Conservation (phyloP, 1,140 invertebrate species). For the Camponotus pennsylvanicus region DNA sequence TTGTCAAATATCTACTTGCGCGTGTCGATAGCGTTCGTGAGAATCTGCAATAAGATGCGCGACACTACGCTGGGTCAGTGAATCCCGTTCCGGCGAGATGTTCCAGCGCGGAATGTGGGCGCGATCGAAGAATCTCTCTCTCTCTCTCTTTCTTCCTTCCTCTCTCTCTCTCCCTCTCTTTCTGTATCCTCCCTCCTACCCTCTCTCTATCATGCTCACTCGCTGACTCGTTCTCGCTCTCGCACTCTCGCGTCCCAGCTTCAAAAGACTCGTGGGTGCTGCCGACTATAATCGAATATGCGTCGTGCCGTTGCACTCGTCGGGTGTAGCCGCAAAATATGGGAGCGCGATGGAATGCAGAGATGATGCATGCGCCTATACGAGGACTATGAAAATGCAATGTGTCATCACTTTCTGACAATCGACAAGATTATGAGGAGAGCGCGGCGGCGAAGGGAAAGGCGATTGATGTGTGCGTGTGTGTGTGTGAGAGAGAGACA, state of each 20-base stretch:
- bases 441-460: slow-evolving; percentile 65
- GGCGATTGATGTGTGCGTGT: slow-evolving; percentile 16
- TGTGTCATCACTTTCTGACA: slow-evolving; percentile 80
- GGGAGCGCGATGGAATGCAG: slow-evolving; percentile 32
- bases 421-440: slow-evolving; percentile 61
- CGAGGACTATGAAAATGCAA: slow-evolving; percentile 73
- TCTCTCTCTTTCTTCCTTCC: neutral
- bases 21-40: slow-evolving; percentile 5
- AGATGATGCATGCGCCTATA: slow-evolving; percentile 67
- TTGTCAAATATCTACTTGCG: neutral
- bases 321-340: slow-evolving; percentile 32
- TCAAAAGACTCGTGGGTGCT: slow-evolving; percentile 19
- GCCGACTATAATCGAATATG: slow-evolving; percentile 43
- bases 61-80: slow-evolving; percentile 60
- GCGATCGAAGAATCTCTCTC: slow-evolving; percentile 67
- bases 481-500: slow-evolving; percentile 15
- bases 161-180: neutral
- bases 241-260: slow-evolving; percentile 7
- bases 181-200: neutral
- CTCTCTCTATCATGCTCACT: too few species aligned
- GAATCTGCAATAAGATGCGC: slow-evolving; percentile 45
- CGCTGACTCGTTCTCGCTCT: neutral
- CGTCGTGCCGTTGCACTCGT: slow-evolving; percentile 50
- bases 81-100: slow-evolving; percentile 62
- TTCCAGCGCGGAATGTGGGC: slow-evolving; percentile 66